Evolutionary conservation across 92 coral and sea anemone species (phyloP).

Genomic region (Porites lobata): DNA sequence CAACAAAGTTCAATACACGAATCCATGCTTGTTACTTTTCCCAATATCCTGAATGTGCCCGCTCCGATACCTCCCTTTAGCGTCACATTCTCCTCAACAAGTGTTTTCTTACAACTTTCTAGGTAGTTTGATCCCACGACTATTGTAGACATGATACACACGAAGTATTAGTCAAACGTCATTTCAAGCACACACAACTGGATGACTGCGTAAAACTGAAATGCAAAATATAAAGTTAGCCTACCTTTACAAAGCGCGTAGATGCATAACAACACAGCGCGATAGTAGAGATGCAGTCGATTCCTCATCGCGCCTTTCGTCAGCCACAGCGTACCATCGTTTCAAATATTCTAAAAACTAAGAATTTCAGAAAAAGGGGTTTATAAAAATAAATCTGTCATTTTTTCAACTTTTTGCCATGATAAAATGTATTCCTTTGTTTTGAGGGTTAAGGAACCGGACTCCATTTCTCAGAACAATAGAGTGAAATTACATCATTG

Average conservation of each 20-base stretch:
- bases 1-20: conserved; percentile 99
- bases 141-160: conserved; percentile 25
- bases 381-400: not conserved
- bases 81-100: conserved; percentile 97
- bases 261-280: conserved; percentile 20
- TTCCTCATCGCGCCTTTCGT: not conserved
- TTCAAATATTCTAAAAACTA: not conserved
- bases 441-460: not conserved
- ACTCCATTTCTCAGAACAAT: conserved; percentile 43
- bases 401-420: conserved; percentile 31
- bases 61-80: conserved; percentile 98
- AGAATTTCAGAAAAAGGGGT: not conserved
- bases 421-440: conserved; percentile 39
- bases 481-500: conserved; percentile 33
- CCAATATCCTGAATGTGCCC: conserved; percentile 96
- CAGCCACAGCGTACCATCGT: conserved; percentile 23
- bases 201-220: not conserved
- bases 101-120: conserved; percentile 92
- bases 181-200: conserved; percentile 34
- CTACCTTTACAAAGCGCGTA: conserved; percentile 44
- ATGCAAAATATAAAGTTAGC: not conserved
- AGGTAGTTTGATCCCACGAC: conserved; percentile 58
- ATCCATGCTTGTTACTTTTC: conserved; percentile 96
- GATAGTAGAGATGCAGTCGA: not conserved
- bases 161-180: conserved; percentile 24